Percentiles rank a stretch among this genome's conserved stretches.
Evolutionary conservation across 1,140 invertebrate genomes (phyloP).

Genomic region (Drosophila kepulauana): DNA sequence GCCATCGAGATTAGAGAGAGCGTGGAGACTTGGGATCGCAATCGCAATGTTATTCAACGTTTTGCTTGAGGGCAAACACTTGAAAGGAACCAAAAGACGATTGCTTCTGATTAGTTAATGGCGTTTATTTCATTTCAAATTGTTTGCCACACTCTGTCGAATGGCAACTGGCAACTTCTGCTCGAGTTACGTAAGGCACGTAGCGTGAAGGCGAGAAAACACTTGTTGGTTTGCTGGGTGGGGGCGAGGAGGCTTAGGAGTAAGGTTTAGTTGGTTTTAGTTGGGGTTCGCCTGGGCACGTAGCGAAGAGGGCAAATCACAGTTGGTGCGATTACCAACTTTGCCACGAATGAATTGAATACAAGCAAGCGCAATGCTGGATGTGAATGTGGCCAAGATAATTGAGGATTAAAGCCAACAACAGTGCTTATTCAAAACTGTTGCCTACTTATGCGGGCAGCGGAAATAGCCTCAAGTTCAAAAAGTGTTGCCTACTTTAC

Average conservation of each 20-base stretch:
- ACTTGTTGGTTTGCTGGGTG: conserved; percentile 36
- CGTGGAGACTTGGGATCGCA: background rate
- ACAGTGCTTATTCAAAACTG: background rate
- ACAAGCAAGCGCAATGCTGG: conserved; percentile 21
- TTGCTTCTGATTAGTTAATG: conserved; percentile 77
- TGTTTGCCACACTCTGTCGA: conserved; percentile 38
- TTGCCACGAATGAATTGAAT: conserved; percentile 68
- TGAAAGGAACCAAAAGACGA: background rate
- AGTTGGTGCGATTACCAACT: conserved; percentile 60
- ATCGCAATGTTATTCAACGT: conserved; percentile 15
- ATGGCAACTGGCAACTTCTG: conserved; percentile 40
- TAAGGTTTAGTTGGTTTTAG: conserved; percentile 19
- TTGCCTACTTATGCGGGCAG: conserved; percentile 9
- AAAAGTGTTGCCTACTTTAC: conserved; percentile 10
- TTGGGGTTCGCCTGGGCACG: conserved; percentile 26
- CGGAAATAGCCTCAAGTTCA: conserved; percentile 5
- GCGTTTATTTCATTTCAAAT: conserved; percentile 73
- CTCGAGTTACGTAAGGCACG: conserved; percentile 33
- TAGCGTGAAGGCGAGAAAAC: conserved; percentile 33
- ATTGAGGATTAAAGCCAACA: conserved; percentile 17
- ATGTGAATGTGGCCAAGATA: conserved; percentile 19
- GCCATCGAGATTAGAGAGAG: conserved; percentile 2
- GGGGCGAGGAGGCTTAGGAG: background rate
- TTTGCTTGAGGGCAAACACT: conserved; percentile 20
- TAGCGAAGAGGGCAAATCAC: conserved; percentile 54